These are phyloP conservation scores for Eilema sororculum DNA, from an alignment of 2,888 invertebrate genomes.

Conservation along the genomic window DNA sequence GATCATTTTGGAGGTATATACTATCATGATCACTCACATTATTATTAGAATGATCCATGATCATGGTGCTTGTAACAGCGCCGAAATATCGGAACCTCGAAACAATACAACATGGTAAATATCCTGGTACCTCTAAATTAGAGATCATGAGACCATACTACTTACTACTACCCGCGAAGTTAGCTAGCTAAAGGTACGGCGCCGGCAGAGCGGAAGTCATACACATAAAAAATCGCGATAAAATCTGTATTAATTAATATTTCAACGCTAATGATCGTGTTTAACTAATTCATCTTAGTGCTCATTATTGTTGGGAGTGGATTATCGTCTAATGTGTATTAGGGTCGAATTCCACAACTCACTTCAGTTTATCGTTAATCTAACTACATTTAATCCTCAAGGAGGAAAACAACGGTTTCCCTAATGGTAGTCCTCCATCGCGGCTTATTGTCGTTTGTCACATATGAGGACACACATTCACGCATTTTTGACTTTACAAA, in stretches of 20 bases:
- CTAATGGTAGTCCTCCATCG: not conserved
- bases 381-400: too few species aligned
- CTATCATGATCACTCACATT: too few species aligned
- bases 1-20: too few species aligned
- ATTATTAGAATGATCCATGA: too few species aligned
- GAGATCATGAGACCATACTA: too few species aligned
- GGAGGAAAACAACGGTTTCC: not conserved
- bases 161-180: too few species aligned
- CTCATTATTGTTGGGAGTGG: not conserved
- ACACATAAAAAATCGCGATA: not conserved
- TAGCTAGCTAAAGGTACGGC: not conserved
- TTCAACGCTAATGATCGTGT: not conserved
- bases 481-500: not conserved
- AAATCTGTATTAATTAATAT: not conserved
- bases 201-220: not conserved
- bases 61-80: too few species aligned
- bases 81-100: too few species aligned
- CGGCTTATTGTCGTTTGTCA: not conserved
- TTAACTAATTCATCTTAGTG: not conserved
- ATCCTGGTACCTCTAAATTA: too few species aligned
- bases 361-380: too few species aligned
- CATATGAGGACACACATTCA: not conserved
- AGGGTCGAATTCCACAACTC: too few species aligned
- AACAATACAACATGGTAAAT: too few species aligned
- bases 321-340: not conserved